A percentile compares a stretch with the other conserved stretches of the same genome.
These are phyloP conservation scores for Microcebus jonahi DNA, from an alignment of 2,113 vertebrate species.

Conservation along the genomic window DNA sequence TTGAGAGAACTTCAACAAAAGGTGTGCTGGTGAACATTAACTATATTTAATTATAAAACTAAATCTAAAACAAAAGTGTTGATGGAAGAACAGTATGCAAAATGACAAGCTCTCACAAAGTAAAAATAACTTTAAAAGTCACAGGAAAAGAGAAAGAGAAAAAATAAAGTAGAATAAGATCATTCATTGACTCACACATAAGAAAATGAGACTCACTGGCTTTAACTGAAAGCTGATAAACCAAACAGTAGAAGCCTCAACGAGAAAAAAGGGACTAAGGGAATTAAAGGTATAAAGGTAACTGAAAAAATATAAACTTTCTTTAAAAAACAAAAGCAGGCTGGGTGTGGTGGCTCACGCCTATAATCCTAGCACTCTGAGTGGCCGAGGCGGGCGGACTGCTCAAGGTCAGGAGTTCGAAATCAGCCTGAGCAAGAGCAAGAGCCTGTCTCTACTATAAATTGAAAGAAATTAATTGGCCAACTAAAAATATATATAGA, in stretches of 20 bases:
- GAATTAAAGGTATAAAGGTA: neutral
- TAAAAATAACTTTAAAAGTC: neutral
- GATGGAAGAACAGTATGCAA: neutral
- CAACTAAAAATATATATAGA: too few relatives aligned
- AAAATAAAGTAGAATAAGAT: neutral
- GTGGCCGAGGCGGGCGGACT: too few relatives aligned
- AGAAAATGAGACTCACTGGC: neutral
- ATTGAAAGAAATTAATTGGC: too few relatives aligned
- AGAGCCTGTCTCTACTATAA: too few relatives aligned
- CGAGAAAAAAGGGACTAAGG: neutral
- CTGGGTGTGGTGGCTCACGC: too few relatives aligned
- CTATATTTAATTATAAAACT: conserved; percentile 19
- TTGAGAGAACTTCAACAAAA: neutral
- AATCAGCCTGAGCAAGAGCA: too few relatives aligned
- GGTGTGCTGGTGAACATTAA: neutral
- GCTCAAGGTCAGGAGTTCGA: too few relatives aligned
- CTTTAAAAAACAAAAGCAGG: neutral
- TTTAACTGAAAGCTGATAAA: conserved; percentile 7
- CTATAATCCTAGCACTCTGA: too few relatives aligned
- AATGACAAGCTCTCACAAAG: neutral
- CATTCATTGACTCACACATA: neutral
- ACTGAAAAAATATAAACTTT: neutral
- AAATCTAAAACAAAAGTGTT: conserved; percentile 38
- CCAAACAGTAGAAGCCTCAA: neutral
- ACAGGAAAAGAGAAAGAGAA: neutral